Conservation (phyloP, 1,140 invertebrate genomes). For the Penaeus vannamei region DNA sequence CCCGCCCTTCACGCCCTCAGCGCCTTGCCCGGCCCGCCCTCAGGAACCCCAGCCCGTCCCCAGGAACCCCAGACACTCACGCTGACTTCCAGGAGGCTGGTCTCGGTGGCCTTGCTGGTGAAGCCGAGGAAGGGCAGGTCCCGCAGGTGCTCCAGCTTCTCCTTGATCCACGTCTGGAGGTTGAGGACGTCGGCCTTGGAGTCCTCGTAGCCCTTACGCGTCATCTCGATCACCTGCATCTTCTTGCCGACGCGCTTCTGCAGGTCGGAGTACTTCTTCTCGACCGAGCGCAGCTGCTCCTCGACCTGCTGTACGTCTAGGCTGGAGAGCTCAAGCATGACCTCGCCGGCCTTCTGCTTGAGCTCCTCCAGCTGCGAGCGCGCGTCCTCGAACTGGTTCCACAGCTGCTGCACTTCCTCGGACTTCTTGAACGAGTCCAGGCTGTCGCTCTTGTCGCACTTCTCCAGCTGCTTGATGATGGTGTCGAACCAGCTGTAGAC, state of each 20-base stretch:
- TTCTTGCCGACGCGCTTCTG: constrained; percentile 87
- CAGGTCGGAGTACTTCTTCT: constrained; percentile 86
- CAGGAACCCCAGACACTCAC: constrained; percentile 48
- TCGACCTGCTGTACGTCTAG: constrained; percentile 91
- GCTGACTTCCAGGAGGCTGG: constrained; percentile 60
- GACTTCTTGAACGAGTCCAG: constrained; percentile 75
- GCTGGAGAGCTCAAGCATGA: constrained; percentile 75
- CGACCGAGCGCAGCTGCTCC: constrained; percentile 87
- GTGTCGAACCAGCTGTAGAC: constrained; percentile 85
- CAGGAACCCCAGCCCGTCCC: too few species aligned
- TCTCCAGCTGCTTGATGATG: constrained; percentile 83
- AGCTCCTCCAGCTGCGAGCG: constrained; percentile 65
- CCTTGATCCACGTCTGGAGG: constrained; percentile 70
- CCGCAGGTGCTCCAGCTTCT: constrained; percentile 75
- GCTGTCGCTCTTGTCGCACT: constrained; percentile 86
- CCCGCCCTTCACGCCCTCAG: too few species aligned
- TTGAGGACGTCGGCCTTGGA: constrained; percentile 69
- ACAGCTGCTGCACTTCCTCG: constrained; percentile 62
- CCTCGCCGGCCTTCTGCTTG: constrained; percentile 66
- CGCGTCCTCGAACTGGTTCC: constrained; percentile 64
- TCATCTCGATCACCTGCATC: constrained; percentile 71
- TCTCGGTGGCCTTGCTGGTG: constrained; percentile 79
- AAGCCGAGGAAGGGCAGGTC: constrained; percentile 77
- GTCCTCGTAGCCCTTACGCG: constrained; percentile 81
- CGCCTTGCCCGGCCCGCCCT: too few species aligned